Conservation (phyloP, 2,888 invertebrate genomes). For the Anagyrus pseudococci region DNA sequence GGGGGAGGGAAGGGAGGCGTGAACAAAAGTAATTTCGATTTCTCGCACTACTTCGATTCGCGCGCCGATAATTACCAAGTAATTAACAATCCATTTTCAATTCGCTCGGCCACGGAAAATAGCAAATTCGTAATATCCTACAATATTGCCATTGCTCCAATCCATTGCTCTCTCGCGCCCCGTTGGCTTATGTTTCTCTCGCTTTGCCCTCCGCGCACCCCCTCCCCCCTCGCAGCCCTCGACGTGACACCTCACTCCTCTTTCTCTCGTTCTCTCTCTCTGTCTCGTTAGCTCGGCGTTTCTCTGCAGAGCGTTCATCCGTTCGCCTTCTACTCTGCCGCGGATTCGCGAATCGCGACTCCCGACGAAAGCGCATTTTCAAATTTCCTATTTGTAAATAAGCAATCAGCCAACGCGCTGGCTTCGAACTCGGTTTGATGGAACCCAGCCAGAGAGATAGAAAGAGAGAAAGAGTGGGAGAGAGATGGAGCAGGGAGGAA, state of each 20-base stretch:
- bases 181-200: too few relatives aligned
- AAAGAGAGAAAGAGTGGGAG: too few relatives aligned
- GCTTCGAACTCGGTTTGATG: conserved; percentile 24
- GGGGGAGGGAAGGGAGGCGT: too few relatives aligned
- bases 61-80: conserved; percentile 57
- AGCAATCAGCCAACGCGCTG: conserved; percentile 55
- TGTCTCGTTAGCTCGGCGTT: conserved; percentile 43
- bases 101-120: conserved; percentile 55
- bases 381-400: conserved; percentile 63
- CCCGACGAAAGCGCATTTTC: conserved; percentile 58
- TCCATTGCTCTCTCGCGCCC: too few relatives aligned
- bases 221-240: too few relatives aligned
- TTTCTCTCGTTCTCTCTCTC: too few relatives aligned
- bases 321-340: conserved; percentile 40
- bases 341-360: conserved; percentile 33
- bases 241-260: too few relatives aligned
- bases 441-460: too few relatives aligned
- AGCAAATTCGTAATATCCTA: conserved; percentile 63
- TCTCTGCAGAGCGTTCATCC: too few relatives aligned
- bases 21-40: conserved; percentile 56
- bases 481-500: too few relatives aligned
- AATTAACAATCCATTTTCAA: conserved; percentile 63
- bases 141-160: conserved; percentile 56
- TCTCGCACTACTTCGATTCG: conserved; percentile 55
- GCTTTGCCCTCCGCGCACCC: too few relatives aligned